Evolutionary conservation across 1,140 invertebrate genomes (phyloP), one percentile per base, ranked within the genome.

Genomic region (Choristoneura fumiferana): DNA sequence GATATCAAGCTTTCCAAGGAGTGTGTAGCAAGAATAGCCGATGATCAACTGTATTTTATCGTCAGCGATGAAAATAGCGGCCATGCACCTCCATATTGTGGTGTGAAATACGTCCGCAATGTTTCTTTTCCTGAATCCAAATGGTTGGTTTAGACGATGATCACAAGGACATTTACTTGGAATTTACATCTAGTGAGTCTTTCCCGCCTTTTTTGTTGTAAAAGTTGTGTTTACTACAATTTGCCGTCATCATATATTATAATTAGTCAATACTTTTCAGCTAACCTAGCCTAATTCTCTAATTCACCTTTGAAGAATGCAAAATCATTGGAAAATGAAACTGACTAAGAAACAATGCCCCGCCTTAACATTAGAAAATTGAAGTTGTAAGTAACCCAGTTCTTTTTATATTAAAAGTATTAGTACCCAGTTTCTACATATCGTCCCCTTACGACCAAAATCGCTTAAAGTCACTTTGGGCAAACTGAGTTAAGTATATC

Each of bases 81-180:
- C 33, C 92, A 92, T 10, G 86, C 91, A 4, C 89, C 92, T 14
- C 94, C 95, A 89, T 93, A 18, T 91, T 96, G 0, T 98, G 96
- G 96, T 95, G 94, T 71, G 94, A 95, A 81, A 87, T 97, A 22
- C 91, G 92, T 14, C 92, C 94, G 67, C 86, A 90, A 54, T 92
- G 95, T 78, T 97, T 97, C 82, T 98, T 97, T 80, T 92, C 92
- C 59, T 95, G 96, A 69, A 97, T 96, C 74, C 91, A 92, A 58
- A 93, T 97, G 91, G 90, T 91, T 61, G 95, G 96, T 2, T 91
- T 95, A 0, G 92, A 93, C 35, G 91, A 93, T 14, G 91, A 94
- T 39, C 85, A 93, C 54, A 94, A 95, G 84, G 95, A 96, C 87
- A 98, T 97, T 70, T 96, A 94, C 82, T 86, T 97, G 53, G 93